Evolutionary conservation across 1,140 invertebrate species (phyloP), one percentile per base, ranked within the genome.

Genomic region (Drosophila busckii): DNA sequence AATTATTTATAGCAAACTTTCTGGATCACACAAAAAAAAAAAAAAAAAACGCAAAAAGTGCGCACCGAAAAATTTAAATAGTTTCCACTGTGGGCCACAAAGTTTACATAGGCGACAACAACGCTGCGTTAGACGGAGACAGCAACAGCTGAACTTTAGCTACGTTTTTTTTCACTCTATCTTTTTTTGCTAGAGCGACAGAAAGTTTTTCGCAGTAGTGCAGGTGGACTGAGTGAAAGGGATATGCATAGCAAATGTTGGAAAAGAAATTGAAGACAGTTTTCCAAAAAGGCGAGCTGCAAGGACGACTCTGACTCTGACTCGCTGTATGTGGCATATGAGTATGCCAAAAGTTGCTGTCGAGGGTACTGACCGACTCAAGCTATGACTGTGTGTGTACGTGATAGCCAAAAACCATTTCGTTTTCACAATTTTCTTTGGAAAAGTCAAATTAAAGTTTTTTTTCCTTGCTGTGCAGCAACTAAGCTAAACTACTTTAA

Each of bases 1-100:
- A 82, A 75, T 80, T 80, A 82, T 82, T 80, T 80, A 80, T 80
- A 69, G 69, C 46, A 82, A 80, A 82, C 59, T 76, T 76, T 69
- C 68, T 49, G 31, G 64, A 78, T 71, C 73, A 49, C 19, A 9
- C 42, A 49, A 34, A 38, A 63, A 58, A 23, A 55, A 65, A 40
- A 46, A 37, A 10, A 37, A 46, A 49, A 48, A 67, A 34, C 41
- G 46, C 29, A 55, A 45, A 41, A 25, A 20, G 28, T 7, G 22
- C 48, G 19, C 49, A 25, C 49, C 49, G 16, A 60, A n/a, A n/a
- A n/a, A 73, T 76, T 76, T 73, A 73, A 73, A 73, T 76, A 76
- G 70, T 75, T 73, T 50, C 31, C 32, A 46, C 61, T 31, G 31
- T 44, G 54, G 32, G 46, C 38, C 37, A 45, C 8, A 48, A 63